phyloP scores from a whole-genome alignment of 1,140 invertebrate species.

The Bombus difficillimus region DNA sequence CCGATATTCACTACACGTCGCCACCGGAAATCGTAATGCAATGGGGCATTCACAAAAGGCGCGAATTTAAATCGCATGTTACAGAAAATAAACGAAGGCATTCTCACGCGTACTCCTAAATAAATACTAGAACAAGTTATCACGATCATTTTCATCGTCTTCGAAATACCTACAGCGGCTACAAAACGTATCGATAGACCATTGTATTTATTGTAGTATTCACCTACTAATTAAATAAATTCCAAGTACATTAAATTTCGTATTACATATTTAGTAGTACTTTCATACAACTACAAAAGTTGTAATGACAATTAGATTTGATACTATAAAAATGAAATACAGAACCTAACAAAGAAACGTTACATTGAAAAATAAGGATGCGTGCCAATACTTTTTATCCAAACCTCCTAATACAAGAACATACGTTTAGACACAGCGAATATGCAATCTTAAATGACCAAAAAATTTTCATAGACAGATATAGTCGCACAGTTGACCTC shows the following conservation, averaged over 20 bases:
- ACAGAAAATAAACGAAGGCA: background rate
- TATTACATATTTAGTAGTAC: too few relatives aligned
- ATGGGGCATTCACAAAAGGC: background rate
- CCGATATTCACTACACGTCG: background rate
- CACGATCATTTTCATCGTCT: background rate
- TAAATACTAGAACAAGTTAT: background rate
- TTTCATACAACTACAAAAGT: too few relatives aligned
- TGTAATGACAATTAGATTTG: too few relatives aligned
- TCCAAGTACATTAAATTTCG: too few relatives aligned
- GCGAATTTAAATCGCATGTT: conserved; percentile 14
- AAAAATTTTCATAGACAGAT: conserved; percentile 24
- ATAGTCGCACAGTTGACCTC: conserved; percentile 9
- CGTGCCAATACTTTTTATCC: too few relatives aligned
- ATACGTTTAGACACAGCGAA: background rate
- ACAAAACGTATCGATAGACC: too few relatives aligned
- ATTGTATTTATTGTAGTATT: too few relatives aligned
- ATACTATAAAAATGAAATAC: too few relatives aligned
- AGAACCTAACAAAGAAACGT: too few relatives aligned
- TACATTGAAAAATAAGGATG: too few relatives aligned
- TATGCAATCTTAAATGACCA: background rate
- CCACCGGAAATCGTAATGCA: conserved; percentile 2
- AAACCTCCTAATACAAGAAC: background rate
- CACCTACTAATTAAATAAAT: too few relatives aligned
- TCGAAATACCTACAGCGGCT: background rate
- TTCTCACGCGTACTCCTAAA: background rate